Percentiles rank a stretch among this genome's conserved stretches.
Evolutionary conservation across 2,888 invertebrate species (phyloP).

Genomic region (Pomacea canaliculata): DNA sequence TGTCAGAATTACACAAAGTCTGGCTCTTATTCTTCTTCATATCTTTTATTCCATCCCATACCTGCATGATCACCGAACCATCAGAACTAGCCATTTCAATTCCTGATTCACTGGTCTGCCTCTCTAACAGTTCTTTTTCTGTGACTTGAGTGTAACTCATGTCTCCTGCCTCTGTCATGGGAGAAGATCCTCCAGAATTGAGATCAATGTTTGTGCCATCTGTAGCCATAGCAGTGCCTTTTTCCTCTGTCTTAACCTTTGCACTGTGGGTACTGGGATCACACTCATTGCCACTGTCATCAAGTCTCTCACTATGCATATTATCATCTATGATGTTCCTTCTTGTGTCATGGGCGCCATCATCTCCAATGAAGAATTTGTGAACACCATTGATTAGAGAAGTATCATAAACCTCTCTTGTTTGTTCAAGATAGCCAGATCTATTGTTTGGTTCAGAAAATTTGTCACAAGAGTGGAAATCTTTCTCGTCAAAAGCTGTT

Average conservation of each 20-base stretch:
- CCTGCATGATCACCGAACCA: conserved; percentile 14
- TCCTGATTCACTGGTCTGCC: conserved; percentile 8
- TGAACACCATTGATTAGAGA: conserved; percentile 16
- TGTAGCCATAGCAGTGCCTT: no score
- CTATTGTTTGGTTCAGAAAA: background rate
- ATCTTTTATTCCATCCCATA: conserved; percentile 9
- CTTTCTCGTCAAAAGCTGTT: background rate
- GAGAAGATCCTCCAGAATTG: background rate
- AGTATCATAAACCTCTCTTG: background rate
- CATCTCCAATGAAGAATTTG: conserved; percentile 17
- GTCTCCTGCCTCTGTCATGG: background rate
- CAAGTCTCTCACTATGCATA: background rate
- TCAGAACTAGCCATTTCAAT: conserved; percentile 17
- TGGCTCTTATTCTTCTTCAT: background rate
- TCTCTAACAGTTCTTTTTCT: background rate
- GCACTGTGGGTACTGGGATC: background rate
- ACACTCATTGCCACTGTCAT: background rate
- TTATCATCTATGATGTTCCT: background rate
- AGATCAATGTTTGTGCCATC: background rate
- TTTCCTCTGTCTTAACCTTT: background rate
- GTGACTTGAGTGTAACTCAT: background rate
- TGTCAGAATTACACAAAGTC: background rate
- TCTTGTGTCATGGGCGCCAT: background rate
- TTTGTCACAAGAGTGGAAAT: background rate
- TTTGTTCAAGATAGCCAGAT: background rate